A percentile compares a stretch with the other conserved stretches of the same genome.
Evolutionary conservation across 2,888 invertebrate genomes (phyloP).

Genomic region (Melitaea athalia): DNA sequence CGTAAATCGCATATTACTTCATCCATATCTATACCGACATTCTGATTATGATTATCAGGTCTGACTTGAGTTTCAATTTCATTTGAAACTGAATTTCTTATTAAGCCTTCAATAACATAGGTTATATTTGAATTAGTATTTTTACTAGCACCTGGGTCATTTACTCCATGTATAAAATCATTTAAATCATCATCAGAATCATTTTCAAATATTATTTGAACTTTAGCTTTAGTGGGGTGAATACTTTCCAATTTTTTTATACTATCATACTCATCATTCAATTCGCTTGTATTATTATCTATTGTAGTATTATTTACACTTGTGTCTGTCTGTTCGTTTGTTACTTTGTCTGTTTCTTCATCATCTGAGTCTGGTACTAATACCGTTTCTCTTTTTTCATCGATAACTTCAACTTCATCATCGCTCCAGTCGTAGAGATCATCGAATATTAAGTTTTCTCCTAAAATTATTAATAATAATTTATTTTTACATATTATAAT

Average conservation of each 20-base stretch:
- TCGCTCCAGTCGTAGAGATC: background rate
- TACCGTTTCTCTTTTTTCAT: background rate
- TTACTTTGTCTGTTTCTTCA: background rate
- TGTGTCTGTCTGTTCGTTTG: background rate
- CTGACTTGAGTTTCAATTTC: too few species aligned
- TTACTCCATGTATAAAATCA: background rate
- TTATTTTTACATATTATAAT: background rate
- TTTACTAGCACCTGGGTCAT: background rate
- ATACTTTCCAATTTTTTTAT: conserved; percentile 6
- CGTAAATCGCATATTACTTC: too few species aligned
- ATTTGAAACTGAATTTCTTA: too few species aligned
- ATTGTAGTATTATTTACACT: background rate
- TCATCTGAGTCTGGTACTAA: background rate
- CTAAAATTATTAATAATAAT: background rate
- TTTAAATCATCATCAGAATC: background rate
- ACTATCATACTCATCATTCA: background rate
- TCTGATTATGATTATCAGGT: too few species aligned
- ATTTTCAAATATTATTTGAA: conserved; percentile 14
- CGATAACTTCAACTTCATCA: background rate
- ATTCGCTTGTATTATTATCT: background rate
- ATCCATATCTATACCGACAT: too few species aligned
- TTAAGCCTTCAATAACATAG: background rate
- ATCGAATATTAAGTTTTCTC: background rate
- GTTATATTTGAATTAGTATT: background rate
- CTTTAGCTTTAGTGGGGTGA: conserved; percentile 8